Evolutionary conservation across 2,113 vertebrate genomes (phyloP), one percentile per base, ranked within the genome.

Genomic region (Morone chrysops): DNA sequence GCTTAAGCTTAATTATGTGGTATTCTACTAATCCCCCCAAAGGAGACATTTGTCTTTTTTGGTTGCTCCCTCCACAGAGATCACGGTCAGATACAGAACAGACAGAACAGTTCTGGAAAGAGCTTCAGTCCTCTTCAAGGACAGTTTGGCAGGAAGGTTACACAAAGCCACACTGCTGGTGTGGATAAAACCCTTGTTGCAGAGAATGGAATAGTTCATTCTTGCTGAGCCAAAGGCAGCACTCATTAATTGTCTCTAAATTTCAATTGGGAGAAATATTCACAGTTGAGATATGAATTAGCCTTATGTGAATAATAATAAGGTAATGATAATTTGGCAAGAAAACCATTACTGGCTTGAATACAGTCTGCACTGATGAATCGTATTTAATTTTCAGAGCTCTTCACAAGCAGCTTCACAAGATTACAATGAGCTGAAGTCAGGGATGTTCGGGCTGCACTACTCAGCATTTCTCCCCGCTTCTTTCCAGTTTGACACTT

Each of bases 311-410:
- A 54, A 56, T 25, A 14, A 40, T 4, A 45, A 48, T 11, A 74
- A 68, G 62, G 36, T 7, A 16, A 79, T 41, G 4, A 65, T 63
- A 20, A 69, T 56, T 81, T 76, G 18, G 53, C 59, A 71, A 61
- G 16, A 40, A 76, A 65, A 51, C 9, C 14, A 59, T 48, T 20
- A 48, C 5, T 62, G 31, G 40, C 31, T 51, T 4, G 2, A 71
- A 63, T 16, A 45, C 50, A 74, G 25, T 63, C 10, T 51, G 1
- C 10, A 22, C 40, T 47, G 31, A 75, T 80, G 14, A 25, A 14
- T 45, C 50, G 12, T 63, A 7, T 62, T 63, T 84, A 9, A 78
- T 78, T 70, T 53, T 40, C 70, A 83, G 56, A 87, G n/a, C 10
- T 72, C n/a, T 77, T 47, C 45, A 22, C 22, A 60, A 54, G 17